Percentiles rank a stretch among this genome's conserved stretches.
phyloP scores from a whole-genome alignment of 2,113 vertebrate species.

The Sprattus sprattus region DNA sequence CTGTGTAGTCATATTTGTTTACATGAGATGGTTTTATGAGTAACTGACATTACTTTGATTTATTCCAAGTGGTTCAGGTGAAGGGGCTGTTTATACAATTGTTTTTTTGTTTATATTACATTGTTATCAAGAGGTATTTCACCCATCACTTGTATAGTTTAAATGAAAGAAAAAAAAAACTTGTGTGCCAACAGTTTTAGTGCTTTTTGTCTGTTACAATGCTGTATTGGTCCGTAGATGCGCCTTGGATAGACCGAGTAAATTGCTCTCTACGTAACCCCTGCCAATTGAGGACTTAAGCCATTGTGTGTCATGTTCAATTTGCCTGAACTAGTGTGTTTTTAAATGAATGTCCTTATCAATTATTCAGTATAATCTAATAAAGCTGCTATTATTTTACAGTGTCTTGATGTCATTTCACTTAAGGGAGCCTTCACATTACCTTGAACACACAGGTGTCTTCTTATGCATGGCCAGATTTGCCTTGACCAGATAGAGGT shows the following conservation, averaged over 20 bases:
- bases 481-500: no score
- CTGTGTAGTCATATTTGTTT: background rate
- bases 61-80: background rate
- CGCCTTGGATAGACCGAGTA: no score
- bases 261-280: no score
- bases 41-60: background rate
- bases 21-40: background rate
- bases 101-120: background rate
- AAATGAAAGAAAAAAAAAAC: background rate
- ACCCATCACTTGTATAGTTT: background rate
- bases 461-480: no score
- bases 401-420: background rate
- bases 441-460: no score
- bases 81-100: background rate
- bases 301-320: background rate
- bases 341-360: background rate
- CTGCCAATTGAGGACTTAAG: background rate
- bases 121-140: background rate
- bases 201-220: conserved; percentile 5
- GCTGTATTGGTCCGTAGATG: background rate
- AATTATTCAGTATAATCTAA: background rate
- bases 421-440: background rate
- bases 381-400: conserved; percentile 15
- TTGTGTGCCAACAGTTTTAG: background rate
- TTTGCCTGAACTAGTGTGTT: background rate